phyloP scores from a whole-genome alignment of 2,888 invertebrate genomes.

The Ashinkailepas kermadecensis region DNA sequence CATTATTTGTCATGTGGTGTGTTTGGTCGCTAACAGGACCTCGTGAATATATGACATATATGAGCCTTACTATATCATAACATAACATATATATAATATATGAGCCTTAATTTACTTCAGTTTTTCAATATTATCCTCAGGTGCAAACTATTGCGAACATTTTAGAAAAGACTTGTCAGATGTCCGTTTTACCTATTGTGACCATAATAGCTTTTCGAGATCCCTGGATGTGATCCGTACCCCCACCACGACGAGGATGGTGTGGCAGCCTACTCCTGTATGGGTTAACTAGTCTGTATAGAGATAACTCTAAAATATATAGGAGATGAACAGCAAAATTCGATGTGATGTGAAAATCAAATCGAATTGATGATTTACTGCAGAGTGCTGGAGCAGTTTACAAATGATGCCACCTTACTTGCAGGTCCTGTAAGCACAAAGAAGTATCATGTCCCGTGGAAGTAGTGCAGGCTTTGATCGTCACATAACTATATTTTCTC shows the following conservation, averaged over 20 bases:
- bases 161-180: background rate
- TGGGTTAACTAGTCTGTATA: background rate
- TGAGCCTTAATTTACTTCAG: background rate
- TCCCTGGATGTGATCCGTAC: too few relatives aligned
- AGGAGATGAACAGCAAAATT: background rate
- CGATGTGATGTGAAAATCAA: background rate
- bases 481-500: constrained; percentile 99
- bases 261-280: too few relatives aligned
- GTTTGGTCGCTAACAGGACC: background rate
- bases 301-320: background rate
- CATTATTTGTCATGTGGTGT: too few relatives aligned
- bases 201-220: background rate
- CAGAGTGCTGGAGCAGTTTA: background rate
- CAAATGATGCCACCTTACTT: background rate
- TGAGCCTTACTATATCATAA: too few relatives aligned
- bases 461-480: constrained; percentile 99
- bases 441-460: constrained; percentile 75
- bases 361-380: background rate
- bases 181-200: background rate
- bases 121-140: background rate
- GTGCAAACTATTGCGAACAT: background rate
- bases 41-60: background rate
- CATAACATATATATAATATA: too few relatives aligned
- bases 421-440: background rate
- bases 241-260: too few relatives aligned